Evolutionary conservation across 1,140 invertebrate genomes (phyloP), one percentile per base, ranked within the genome.

Genomic region (Caligus rogercresseyi): DNA sequence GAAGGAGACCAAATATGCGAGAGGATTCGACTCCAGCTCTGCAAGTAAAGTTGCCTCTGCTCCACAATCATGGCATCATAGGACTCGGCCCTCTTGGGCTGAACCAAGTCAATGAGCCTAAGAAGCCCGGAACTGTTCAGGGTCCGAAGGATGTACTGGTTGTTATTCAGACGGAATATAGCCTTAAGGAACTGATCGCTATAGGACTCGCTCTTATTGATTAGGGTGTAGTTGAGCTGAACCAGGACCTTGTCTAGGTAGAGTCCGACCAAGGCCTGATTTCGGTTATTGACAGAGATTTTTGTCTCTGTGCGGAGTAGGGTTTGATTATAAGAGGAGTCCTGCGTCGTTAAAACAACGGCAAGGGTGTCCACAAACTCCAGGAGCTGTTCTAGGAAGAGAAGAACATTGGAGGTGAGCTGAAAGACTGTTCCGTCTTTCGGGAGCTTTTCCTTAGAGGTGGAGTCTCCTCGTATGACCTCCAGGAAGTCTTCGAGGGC

Each of bases 371-470:
- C 82, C 19, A 79, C 78, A 69, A 87, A 87, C 64, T 84, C 83
- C 15, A 65, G 14, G 14, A 65, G 13, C 21, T 63, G 57, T 19
- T 64, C 58, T 18, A 64, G 14, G 53, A 63, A 64, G 13, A 62
- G 18, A 15, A 92, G 80, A 58, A 93, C 88, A 73, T 95, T 93
- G 57, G 85, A 89, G 1, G 91, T 93, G 52, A 93, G 76, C 74
- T 97, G 89, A 71, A 94, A 91, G 20, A 97, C 92, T 0, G 92
- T 97, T 63, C 92, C 93, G 78, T 97, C 93, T 72, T 84, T 86
- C 0, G 93, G 89, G 69, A 93, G 79, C 67, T 83, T 82, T 2
- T 83, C 81, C 26, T 86, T 55, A 26, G 61, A 56, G 23, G 61
- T 84, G 13, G 81, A 80, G 71, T 95, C 90, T 64, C 81, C 82